Evolutionary conservation across 2,888 invertebrate genomes (phyloP).

Genomic region (Heliconius ethilla): DNA sequence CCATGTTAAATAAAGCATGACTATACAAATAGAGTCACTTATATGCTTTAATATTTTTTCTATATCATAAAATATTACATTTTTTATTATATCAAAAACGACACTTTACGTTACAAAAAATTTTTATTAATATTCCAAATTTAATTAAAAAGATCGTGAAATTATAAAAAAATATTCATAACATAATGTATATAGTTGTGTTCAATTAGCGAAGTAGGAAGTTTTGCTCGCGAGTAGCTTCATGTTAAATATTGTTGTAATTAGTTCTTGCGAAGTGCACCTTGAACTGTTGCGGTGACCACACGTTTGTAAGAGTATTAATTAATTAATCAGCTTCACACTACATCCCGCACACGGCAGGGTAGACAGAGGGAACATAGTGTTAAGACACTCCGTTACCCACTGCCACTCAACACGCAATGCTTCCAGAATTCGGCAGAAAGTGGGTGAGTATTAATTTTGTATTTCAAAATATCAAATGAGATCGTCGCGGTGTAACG

Average conservation of each 20-base stretch:
- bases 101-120: neutral
- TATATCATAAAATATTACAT: no score
- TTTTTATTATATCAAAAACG: slow-evolving; percentile 36
- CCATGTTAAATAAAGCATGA: no score
- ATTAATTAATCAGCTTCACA: neutral
- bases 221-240: slow-evolving; percentile 17
- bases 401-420: no score
- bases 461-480: no score
- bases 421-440: no score
- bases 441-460: no score
- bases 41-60: no score
- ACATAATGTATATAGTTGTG: slow-evolving; percentile 8
- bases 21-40: no score
- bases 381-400: no score
- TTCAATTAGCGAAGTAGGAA: slow-evolving; percentile 37
- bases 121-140: slow-evolving; percentile 19
- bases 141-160: slow-evolving; percentile 32
- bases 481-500: no score
- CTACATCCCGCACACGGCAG: no score
- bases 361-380: no score
- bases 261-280: slow-evolving; percentile 14
- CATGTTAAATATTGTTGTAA: slow-evolving; percentile 27
- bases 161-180: slow-evolving; percentile 25
- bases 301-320: neutral
- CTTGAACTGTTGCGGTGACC: slow-evolving; percentile 25